Evolutionary conservation across 1,140 invertebrate genomes (phyloP), one percentile per base, ranked within the genome.

Genomic region (Zophobas morio): DNA sequence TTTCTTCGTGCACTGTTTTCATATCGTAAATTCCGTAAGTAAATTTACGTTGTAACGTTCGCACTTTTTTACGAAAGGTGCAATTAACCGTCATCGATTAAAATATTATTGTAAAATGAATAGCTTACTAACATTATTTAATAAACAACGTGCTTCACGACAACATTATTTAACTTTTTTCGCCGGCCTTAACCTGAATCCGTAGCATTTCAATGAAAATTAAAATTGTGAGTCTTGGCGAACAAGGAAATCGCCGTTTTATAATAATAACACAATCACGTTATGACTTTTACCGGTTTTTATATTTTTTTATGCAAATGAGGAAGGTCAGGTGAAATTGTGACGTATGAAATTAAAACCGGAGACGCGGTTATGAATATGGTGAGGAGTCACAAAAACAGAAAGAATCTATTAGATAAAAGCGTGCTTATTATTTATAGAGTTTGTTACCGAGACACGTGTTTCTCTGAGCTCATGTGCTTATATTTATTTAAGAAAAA

Each of bases 111-210:
- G 2, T 57, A 33, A 42, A 42, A 66, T 66, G 39, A 66, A 60
- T 60, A 60, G 56, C 37, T 57, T 57, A 20, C 20, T 20, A 57
- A 36, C 56, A 57, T 57, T 63, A 63, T 63, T 73, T 73, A 73
- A 51, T 72, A 72, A 73, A 73, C 54, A 73, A 56, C 71, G 71
- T 73, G 71, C 71, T 73, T 73, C 71, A 73, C 71, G 71, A 73
- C 71, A 73, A 73, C 49, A 56, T 54, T 73, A 73, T 73, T 56
- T 51, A 56, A 37, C 34, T 73, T 73, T 35, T 71, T 73, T 73
- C 46, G 71, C 54, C 37, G 71, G 49, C 71, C 71, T 73, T 73
- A 73, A 73, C 71, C 71, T 73, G 71, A 36, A 73, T 73, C 35
- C 51, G 54, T 36, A 73, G 49, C 36, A 73, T 73, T 73, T 73